Conservation (phyloP, 2,888 invertebrate species). For the Zaprionus bogoriensis region DNA sequence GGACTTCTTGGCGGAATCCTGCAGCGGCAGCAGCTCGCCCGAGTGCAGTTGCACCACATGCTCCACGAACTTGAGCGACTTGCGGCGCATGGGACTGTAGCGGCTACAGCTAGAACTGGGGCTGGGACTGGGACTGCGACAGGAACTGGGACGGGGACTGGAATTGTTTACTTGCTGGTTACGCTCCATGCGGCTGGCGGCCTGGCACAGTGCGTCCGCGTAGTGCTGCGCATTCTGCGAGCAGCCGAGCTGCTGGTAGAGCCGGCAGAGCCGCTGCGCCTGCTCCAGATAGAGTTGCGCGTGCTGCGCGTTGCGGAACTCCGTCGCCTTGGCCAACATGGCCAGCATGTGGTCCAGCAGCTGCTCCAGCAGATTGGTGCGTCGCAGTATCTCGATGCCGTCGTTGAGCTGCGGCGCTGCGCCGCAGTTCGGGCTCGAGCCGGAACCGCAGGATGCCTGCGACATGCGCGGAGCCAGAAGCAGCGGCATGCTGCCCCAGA, state of each 20-base stretch:
- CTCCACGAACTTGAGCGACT: constrained; percentile 71
- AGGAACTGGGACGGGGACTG: constrained; percentile 34
- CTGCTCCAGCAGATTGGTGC: constrained; percentile 87
- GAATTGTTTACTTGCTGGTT: neutral
- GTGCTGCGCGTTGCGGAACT: constrained; percentile 86
- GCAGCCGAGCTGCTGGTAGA: constrained; percentile 85
- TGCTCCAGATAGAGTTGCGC: constrained; percentile 88
- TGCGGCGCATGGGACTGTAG: constrained; percentile 32
- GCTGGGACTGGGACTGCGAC: constrained; percentile 75
- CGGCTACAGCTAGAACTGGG: constrained; percentile 3
- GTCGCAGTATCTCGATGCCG: constrained; percentile 85
- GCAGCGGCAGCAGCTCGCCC: constrained; percentile 31
- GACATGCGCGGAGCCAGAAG: constrained; percentile 49
- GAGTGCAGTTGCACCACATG: constrained; percentile 61
- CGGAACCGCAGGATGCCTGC: neutral
- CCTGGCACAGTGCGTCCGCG: constrained; percentile 83
- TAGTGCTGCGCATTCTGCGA: constrained; percentile 85
- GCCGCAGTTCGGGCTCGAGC: neutral
- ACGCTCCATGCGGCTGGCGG: constrained; percentile 82
- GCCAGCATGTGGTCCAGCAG: constrained; percentile 89
- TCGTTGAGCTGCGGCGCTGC: constrained; percentile 64
- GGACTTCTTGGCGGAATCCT: constrained; percentile 23
- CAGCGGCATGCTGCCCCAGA: constrained; percentile 85
- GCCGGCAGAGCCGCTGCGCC: constrained; percentile 86
- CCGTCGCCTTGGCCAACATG: constrained; percentile 87